These are phyloP conservation scores for Aphelinus atriplicis DNA, from an alignment of 1,140 invertebrate species.

Conservation along the genomic window DNA sequence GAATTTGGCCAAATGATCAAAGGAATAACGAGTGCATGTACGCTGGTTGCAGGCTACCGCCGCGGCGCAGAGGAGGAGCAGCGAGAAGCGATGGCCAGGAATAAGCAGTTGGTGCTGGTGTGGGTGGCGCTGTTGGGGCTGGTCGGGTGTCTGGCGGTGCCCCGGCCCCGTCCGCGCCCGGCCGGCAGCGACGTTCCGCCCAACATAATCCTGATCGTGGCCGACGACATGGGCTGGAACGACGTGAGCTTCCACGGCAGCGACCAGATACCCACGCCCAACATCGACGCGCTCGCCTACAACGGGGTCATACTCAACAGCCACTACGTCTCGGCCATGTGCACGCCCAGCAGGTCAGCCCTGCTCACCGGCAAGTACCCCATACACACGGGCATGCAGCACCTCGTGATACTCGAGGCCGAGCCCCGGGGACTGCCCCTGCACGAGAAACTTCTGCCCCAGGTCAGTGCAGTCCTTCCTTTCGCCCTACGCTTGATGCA, in stretches of 20 bases:
- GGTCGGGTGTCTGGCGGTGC: conserved; percentile 20
- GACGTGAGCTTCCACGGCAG: conserved; percentile 91
- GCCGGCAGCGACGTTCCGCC: conserved; percentile 67
- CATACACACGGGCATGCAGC: conserved; percentile 82
- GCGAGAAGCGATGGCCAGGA: too few relatives aligned
- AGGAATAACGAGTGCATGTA: too few relatives aligned
- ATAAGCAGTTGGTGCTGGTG: too few relatives aligned
- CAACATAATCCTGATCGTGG: conserved; percentile 70
- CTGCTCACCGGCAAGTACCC: conserved; percentile 87
- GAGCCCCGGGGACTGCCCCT: conserved; percentile 80
- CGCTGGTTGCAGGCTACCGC: too few relatives aligned
- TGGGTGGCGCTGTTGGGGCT: too few relatives aligned
- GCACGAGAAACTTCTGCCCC: conserved; percentile 76
- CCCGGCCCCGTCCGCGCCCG: conserved; percentile 46
- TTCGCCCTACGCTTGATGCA: too few relatives aligned
- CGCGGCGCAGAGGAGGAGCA: too few relatives aligned
- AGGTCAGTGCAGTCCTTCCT: conserved; percentile 55
- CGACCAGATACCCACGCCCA: conserved; percentile 84
- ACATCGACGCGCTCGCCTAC: conserved; percentile 84
- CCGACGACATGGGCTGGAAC: conserved; percentile 82
- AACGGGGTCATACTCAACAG: conserved; percentile 80
- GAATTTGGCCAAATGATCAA: too few relatives aligned
- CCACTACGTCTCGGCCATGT: conserved; percentile 80
- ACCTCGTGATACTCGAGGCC: conserved; percentile 77
- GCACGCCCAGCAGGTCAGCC: conserved; percentile 81